Evolutionary conservation across 1,140 invertebrate species (phyloP), one percentile per base, ranked within the genome.

Genomic region (Battus philenor): DNA sequence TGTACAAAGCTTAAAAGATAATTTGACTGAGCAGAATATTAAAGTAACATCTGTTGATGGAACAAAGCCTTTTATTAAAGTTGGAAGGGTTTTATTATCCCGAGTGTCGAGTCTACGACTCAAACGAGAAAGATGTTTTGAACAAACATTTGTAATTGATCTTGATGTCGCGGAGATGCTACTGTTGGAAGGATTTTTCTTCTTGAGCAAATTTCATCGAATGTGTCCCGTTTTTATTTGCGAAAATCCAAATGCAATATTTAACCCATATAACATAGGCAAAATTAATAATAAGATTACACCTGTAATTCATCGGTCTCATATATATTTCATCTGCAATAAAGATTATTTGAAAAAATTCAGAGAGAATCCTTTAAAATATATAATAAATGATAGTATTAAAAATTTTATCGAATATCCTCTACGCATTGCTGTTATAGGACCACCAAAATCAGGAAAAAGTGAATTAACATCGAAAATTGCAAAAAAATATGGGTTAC

Each of bases 401-500:
- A 59, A 60, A 10, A 55, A 63, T 5, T 87, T 83, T 59, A 67
- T 81, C 3, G 48, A 87, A 36, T 68, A 88, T 44, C 92, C 94
- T 2, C 81, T 93, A 33, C 87, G 92, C 54, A 88, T 97, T 12
- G 91, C 91, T 18, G 85, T 97, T 22, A 93, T 95, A 43, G 95
- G 95, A 0, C 92, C 94, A 4, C 92, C 93, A 26, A 95, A 94
- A 84, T 93, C 92, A 17, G 95, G 95, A 1, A 97, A 96, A 86
- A 91, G 91, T 12, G 91, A 90, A 6, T 79, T 97, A 12, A 77
- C 87, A 8, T 49, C 69, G 26, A 83, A 88, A 51, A 74, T 90
- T 10, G 70, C 77, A 2, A 70, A 71, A 22, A 82, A 76, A 16
- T 88, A 88, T 50, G 86, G 84, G 9, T 54, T 90, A 9, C 66